Evolutionary conservation across 2,797 vertebrate genomes (phyloP).

Genomic region (Chiroxiphia lanceolata): DNA sequence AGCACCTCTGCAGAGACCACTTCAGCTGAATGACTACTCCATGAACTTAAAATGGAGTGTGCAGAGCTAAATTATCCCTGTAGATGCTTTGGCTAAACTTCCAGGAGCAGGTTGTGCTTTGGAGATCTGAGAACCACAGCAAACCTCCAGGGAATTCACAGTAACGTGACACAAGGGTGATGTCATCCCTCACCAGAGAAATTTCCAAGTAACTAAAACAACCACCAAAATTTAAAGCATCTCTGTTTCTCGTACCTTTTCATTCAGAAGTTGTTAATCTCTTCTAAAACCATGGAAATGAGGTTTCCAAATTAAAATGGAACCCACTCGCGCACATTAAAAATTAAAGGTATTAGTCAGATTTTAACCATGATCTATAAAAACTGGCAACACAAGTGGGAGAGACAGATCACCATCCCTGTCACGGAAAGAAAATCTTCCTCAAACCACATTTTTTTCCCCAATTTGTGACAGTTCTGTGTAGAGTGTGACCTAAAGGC

Average conservation of each 20-base stretch:
- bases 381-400: neutral
- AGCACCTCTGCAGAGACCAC: conserved; percentile 10
- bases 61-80: neutral
- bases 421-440: neutral
- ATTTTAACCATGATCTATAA: neutral
- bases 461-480: neutral
- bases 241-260: neutral
- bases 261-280: neutral
- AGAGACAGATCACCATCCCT: neutral
- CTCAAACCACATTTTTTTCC: neutral
- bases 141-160: neutral
- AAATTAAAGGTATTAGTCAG: neutral
- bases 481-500: neutral
- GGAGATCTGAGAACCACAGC: neutral
- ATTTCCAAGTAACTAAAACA: neutral
- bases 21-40: neutral
- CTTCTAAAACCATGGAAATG: neutral
- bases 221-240: neutral
- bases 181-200: neutral
- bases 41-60: neutral
- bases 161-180: no score
- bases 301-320: neutral
- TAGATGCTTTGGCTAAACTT: neutral
- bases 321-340: neutral
- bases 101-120: neutral